Evolutionary conservation across 1,140 invertebrate species (phyloP).

Genomic region (Bombyx mori): ASM3026992v2 NC_085121.1:5025001-5025500

Average conservation of each 20-base stretch:
- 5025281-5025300: constrained; percentile 10
- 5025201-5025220: constrained; percentile 39
- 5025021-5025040: constrained; percentile 27
- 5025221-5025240: constrained; percentile 51
- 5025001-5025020: constrained; percentile 7
- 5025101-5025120: constrained; percentile 51
- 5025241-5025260: constrained; percentile 7
- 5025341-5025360: not conserved
- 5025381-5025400: too few relatives aligned
- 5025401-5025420: too few relatives aligned
- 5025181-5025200: constrained; percentile 43
- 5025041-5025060: constrained; percentile 67
- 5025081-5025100: constrained; percentile 49
- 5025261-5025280: constrained; percentile 7
- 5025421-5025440: too few relatives aligned
- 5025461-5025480: too few relatives aligned
- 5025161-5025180: constrained; percentile 37
- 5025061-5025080: constrained; percentile 70
- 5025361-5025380: too few relatives aligned
- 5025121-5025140: constrained; percentile 70
- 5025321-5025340: constrained; percentile 3
- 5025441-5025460: too few relatives aligned
- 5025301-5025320: constrained; percentile 3
- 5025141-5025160: constrained; percentile 60
- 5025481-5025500: too few relatives aligned